A percentile compares a stretch with the other conserved stretches of the same genome.
Conservation (phyloP, 37 sponge, comb jelly and placozoan species). For the Aplysina aerophoba region DNA sequence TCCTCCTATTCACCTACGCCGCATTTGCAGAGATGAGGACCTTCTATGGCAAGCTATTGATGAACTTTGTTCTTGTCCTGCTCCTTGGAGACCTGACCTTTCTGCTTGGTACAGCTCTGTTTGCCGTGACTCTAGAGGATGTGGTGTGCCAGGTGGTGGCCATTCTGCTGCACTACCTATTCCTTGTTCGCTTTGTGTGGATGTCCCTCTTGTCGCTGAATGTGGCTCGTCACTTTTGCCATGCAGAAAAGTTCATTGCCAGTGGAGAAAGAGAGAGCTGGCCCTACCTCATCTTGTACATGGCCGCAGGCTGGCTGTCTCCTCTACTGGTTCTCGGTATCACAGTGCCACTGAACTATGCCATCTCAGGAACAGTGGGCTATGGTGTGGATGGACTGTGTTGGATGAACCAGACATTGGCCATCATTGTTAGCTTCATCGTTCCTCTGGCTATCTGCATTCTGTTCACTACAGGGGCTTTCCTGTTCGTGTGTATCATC, state of each 20-base stretch:
- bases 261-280: constrained; percentile 3
- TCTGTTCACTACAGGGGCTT: constrained; percentile 16
- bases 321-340: constrained; percentile 29
- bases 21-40: constrained; percentile 57
- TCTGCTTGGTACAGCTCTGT: not conserved
- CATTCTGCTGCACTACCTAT: constrained; percentile 43
- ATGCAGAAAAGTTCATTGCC: not conserved
- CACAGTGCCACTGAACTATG: constrained; percentile 40
- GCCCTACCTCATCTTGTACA: constrained; percentile 11
- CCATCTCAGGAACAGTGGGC: constrained; percentile 26
- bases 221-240: constrained; percentile 6
- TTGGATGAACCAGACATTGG: constrained; percentile 53
- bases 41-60: constrained; percentile 45
- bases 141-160: constrained; percentile 37
- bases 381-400: constrained; percentile 49
- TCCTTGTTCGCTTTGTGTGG: constrained; percentile 52
- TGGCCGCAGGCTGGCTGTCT: constrained; percentile 33
- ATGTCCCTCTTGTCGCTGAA: constrained; percentile 47
- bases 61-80: constrained; percentile 42
- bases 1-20: constrained; percentile 47
- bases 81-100: constrained; percentile 35
- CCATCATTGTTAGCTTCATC: constrained; percentile 45
- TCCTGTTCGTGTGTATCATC: not conserved
- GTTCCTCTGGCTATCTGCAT: constrained; percentile 28
- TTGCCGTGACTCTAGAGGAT: not conserved